Evolutionary conservation across 2,888 invertebrate species (phyloP), one percentile per base, ranked within the genome.

Genomic region (Ophion slaviceki): DNA sequence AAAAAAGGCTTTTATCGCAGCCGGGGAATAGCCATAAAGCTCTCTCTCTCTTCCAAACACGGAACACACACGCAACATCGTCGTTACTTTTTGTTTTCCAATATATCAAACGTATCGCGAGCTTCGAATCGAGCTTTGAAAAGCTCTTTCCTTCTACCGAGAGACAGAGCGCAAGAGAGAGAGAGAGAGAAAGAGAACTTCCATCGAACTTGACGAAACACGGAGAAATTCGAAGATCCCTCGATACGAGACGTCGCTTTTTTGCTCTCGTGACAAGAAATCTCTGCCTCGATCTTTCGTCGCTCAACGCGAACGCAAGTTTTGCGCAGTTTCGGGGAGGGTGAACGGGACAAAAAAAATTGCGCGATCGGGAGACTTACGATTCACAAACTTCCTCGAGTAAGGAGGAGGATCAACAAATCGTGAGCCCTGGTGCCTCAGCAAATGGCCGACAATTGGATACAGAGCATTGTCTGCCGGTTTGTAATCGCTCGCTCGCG

Each of bases 401-500:
- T 32, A 32, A 76, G 66, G 78, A 78, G 61, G 70, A 74, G 74
- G 72, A 80, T 83, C 83, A 77, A 78, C 86, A 80, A 86, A 70
- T 76, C 80, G 74, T 61, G 78, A 78, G 47, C 78, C 74, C 83
- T 80, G 74, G 86, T 83, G 86, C 78, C 78, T 80, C 82, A 92
- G 91, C 94, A 94, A 93, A 94, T 94, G 94, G 94, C 94, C 90
- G 94, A 94, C 92, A 92, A 88, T 90, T 93, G 92, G 93, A 91
- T 91, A 87, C 91, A 91, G 88, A 93, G 90, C 88, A 89, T 93
- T 88, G 89, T 89, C 91, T 94, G 94, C 94, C 93, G 94, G 94
- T 94, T 91, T 92, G 93, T 77, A 77, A 57, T 77, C 7, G 20
- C 61, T 68, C 14, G 53, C 53, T 53, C 17, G 14, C 53, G 3